Base-by-base conservation (phyloP, 2,797 vertebrate genomes). In the Cephalopachus bancanus region DNA sequence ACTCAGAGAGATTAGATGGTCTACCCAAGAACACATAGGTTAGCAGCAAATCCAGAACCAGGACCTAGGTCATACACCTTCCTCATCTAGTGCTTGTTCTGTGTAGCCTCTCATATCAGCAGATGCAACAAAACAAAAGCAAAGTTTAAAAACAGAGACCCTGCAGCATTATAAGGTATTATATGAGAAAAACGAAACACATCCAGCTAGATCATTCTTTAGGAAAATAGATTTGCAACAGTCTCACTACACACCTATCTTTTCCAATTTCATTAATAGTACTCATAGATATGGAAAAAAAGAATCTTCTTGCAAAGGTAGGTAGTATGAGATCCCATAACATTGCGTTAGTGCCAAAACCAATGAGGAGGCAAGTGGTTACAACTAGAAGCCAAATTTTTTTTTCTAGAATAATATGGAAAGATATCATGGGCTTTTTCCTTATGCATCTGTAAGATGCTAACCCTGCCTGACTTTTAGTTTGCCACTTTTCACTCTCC, bases 121-220 rank as follows among this genome's bases (percentile, higher is more conserved):
- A 81, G 65, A 87, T 60, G 28, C 30, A 75, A 30, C 5, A 51
- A 83, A 65, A 85, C 44, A 78, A 60, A 92, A 64, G 17, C 37
- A 72, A 89, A 96, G 72, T 83, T 57, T 83, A 79, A 81, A 89
- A 88, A 83, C 3, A 78, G 28, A 88, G 28, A 94, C 22, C 51
- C 22, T 81, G 55, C 10, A 72, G 1, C 15, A 62, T 65, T 11
- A 44, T 19, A 57, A 76, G 28, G 30, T 49, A 72, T 64, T 65
- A 24, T 15, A 22, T 55, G 44, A 95, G 80, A 71, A 91, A 88
- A 87, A 74, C 71, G 49, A 64, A 65, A 20, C 55, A 30, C 28
- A 17, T 22, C 72, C 12, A 19, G 12, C 11, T 26, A 84, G 8
- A n/a, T 0, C 59, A 95, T 96, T 88, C 59, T 74, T 89, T 65